Percentiles rank a stretch among this genome's conserved stretches.
Evolutionary conservation across 2,888 invertebrate genomes (phyloP).

Genomic region (Pristionchus fissidentatus): DNA sequence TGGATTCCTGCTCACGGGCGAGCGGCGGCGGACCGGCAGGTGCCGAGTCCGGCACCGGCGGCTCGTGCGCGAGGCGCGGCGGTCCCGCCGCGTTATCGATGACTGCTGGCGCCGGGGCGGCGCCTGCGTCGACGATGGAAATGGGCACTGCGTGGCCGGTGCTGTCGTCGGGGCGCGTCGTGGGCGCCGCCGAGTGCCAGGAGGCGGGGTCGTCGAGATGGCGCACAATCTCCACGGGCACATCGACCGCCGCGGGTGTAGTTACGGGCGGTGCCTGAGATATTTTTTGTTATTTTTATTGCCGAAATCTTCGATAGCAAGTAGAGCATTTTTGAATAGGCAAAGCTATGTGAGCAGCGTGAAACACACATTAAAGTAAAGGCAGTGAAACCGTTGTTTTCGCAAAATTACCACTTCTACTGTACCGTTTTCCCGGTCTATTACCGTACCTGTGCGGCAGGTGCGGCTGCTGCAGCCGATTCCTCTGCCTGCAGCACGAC

Average conservation of each 20-base stretch:
- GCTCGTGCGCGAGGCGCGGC: constrained; percentile 29
- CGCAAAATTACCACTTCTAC: background rate
- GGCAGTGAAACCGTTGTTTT: no score
- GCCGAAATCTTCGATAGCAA: no score
- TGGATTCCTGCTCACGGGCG: background rate
- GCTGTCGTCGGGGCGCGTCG: background rate
- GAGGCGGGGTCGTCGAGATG: background rate
- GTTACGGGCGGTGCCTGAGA: no score
- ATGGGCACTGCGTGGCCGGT: background rate
- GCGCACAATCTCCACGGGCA: constrained; percentile 32
- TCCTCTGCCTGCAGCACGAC: background rate
- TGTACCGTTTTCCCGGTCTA: background rate
- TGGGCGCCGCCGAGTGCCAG: background rate
- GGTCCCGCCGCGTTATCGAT: background rate
- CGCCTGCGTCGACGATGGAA: background rate
- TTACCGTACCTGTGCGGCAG: background rate
- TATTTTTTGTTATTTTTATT: no score
- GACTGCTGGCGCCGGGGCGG: background rate
- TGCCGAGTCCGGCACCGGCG: background rate
- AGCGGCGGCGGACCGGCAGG: constrained; percentile 29
- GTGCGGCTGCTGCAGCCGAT: background rate
- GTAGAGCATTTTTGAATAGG: background rate
- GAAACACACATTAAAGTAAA: background rate
- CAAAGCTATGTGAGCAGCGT: background rate
- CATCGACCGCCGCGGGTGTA: constrained; percentile 3